Percentiles rank a stretch among this genome's conserved stretches.
phyloP scores from a whole-genome alignment of 2,888 invertebrate genomes.

The Chalcis sispes region DNA sequence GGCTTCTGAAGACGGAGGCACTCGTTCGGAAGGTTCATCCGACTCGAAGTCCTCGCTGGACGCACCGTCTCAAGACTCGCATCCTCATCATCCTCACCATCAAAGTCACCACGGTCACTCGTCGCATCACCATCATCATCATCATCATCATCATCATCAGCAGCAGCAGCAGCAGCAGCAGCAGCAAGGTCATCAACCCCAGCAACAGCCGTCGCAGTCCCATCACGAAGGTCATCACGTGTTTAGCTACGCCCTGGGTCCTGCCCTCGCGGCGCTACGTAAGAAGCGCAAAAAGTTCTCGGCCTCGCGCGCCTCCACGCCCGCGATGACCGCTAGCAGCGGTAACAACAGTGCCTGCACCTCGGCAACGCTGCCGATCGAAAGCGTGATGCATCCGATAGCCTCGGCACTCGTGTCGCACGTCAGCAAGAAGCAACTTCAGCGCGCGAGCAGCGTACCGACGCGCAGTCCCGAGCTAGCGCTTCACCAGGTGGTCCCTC shows the following conservation, averaged over 20 bases:
- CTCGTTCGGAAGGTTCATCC: conserved; percentile 81
- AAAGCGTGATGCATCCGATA: conserved; percentile 59
- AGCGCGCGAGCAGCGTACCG: conserved; percentile 86
- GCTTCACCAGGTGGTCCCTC: conserved; percentile 71
- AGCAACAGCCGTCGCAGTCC: conserved; percentile 1
- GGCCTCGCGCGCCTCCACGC: conserved; percentile 83
- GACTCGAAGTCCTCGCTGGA: conserved; percentile 84
- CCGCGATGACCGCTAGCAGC: conserved; percentile 77
- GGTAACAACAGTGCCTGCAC: conserved; percentile 68
- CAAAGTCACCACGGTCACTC: conserved; percentile 62
- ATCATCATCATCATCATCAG: conserved; percentile 53
- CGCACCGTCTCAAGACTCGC: conserved; percentile 66
- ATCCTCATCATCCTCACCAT: conserved; percentile 64
- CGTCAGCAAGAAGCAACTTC: conserved; percentile 76
- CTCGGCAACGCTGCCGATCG: conserved; percentile 56
- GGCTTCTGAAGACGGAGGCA: conserved; percentile 83
- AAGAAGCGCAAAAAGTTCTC: conserved; percentile 91
- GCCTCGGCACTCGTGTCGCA: conserved; percentile 59
- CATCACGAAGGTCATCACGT: conserved; percentile 70
- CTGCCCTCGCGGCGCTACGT: conserved; percentile 85
- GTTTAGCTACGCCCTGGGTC: conserved; percentile 67
- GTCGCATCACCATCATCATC: conserved; percentile 62
- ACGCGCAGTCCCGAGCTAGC: conserved; percentile 77
- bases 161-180: conserved; percentile 57
- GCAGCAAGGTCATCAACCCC: conserved; percentile 52